A percentile compares a stretch with the other conserved stretches of the same genome.
Conservation (phyloP, 53 echinoderm and acorn worm genomes). For the Paracentrotus lividus region DNA sequence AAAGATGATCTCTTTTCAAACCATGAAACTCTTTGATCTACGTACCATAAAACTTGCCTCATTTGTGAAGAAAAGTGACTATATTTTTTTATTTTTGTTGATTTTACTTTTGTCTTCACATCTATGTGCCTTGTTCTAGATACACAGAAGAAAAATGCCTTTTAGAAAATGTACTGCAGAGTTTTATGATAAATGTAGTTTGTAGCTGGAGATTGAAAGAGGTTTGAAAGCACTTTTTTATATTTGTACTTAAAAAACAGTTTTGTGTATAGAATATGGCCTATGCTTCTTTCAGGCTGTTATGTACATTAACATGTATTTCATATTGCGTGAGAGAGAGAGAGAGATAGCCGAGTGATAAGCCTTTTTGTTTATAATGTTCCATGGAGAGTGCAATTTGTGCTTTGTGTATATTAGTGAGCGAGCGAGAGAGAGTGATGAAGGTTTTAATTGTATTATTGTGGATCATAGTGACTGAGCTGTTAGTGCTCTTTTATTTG, state of each 20-base stretch:
- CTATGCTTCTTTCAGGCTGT: background rate
- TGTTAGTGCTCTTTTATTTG: constrained; percentile 1
- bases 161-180: constrained; percentile 63
- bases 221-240: constrained; percentile 57
- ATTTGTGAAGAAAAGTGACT: background rate
- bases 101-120: constrained; percentile 35
- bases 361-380: constrained; percentile 8
- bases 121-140: constrained; percentile 40
- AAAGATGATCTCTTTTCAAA: background rate
- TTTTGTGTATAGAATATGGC: constrained; percentile 43
- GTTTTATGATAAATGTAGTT: constrained; percentile 12
- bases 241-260: constrained; percentile 58
- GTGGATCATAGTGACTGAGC: constrained; percentile 30
- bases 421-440: background rate
- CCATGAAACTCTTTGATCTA: background rate
- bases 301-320: constrained; percentile 10
- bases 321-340: constrained; percentile 15
- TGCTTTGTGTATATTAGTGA: constrained; percentile 28
- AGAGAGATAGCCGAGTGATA: background rate
- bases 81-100: background rate
- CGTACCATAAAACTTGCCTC: constrained; percentile 29
- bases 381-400: constrained; percentile 57
- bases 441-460: background rate
- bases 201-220: background rate
- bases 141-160: constrained; percentile 38